A percentile compares a stretch with the other conserved stretches of the same genome.
phyloP scores from a whole-genome alignment of 2,888 invertebrate genomes.

The Heliconius cydno region DNA sequence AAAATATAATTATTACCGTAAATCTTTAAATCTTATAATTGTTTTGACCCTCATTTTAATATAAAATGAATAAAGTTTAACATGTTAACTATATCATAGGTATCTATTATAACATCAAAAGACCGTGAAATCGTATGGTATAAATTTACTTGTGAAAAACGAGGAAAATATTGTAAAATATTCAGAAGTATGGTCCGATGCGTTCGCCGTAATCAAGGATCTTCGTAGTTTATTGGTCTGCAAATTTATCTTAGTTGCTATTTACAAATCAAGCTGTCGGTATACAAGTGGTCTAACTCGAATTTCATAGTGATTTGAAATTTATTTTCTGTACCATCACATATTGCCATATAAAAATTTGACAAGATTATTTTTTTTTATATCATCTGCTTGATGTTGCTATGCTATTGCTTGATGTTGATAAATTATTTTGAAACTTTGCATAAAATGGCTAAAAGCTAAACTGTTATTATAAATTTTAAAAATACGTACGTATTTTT shows the following conservation, averaged over 20 bases:
- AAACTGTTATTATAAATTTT: no score
- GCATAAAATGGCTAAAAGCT: no score
- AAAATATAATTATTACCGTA: neutral
- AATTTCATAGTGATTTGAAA: neutral
- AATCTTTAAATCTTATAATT: slow-evolving; percentile 8
- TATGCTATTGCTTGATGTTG: no score
- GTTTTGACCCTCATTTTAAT: slow-evolving; percentile 34
- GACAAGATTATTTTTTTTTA: no score
- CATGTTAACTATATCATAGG: slow-evolving; percentile 19
- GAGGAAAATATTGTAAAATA: slow-evolving; percentile 25
- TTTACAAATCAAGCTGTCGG: slow-evolving; percentile 11
- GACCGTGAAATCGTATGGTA: slow-evolving; percentile 42
- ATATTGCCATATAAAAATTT: neutral
- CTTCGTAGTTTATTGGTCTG: slow-evolving; percentile 37
- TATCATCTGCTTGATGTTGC: no score
- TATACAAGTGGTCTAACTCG: neutral
- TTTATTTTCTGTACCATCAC: neutral
- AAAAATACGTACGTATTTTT: no score
- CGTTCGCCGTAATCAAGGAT: slow-evolving; percentile 29
- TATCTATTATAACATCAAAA: slow-evolving; percentile 43
- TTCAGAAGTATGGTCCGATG: slow-evolving; percentile 36
- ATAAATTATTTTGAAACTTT: no score
- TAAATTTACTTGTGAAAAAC: slow-evolving; percentile 35
- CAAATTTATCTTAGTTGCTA: slow-evolving; percentile 26
- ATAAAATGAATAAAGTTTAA: slow-evolving; percentile 37